A percentile compares a stretch with the other conserved stretches of the same genome.
Conservation (phyloP, 1,140 invertebrate genomes). For the Brachionus asplanchnoidis region DNA sequence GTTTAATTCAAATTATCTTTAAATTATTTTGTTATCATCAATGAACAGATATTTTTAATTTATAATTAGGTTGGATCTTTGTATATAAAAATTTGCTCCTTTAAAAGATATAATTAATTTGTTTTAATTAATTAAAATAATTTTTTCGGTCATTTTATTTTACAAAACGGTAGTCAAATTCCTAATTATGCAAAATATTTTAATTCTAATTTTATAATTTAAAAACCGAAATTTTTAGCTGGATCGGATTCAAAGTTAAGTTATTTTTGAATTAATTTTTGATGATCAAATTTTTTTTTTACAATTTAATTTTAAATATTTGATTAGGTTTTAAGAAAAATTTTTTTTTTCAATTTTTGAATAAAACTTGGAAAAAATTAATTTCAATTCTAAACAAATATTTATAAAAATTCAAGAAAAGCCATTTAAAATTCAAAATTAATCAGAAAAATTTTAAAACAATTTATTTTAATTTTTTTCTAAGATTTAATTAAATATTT, state of each 20-base stretch:
- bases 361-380: too few species aligned
- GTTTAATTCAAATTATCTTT: not conserved
- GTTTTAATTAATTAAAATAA: not conserved
- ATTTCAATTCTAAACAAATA: too few species aligned
- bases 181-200: not conserved
- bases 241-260: not conserved
- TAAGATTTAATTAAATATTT: too few species aligned
- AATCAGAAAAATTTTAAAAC: too few species aligned
- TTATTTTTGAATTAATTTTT: not conserved
- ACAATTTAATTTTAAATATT: not conserved
- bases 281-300: not conserved
- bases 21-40: not conserved
- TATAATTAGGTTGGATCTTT: not conserved
- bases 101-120: not conserved
- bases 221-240: not conserved
- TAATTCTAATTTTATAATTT: not conserved
- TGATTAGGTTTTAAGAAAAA: too few species aligned
- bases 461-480: too few species aligned
- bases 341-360: too few species aligned
- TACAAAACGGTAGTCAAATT: not conserved
- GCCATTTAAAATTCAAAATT: too few species aligned
- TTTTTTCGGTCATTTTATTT: not conserved
- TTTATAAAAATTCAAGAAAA: too few species aligned
- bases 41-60: not conserved
- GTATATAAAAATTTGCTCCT: not conserved